Conservation (phyloP, 2,113 vertebrate genomes). For the Rhizomys pruinosus region DNA sequence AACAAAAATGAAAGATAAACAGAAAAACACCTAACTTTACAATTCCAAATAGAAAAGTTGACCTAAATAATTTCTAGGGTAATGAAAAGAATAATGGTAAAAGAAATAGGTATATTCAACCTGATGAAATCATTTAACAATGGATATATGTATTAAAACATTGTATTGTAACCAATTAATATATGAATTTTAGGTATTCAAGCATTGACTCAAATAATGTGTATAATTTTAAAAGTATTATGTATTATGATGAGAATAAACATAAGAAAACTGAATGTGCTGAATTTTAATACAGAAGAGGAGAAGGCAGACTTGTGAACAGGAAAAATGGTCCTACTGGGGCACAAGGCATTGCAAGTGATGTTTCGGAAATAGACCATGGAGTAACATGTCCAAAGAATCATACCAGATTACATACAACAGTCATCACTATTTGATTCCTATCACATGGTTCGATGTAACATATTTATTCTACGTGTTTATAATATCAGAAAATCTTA, state of each 20-base stretch:
- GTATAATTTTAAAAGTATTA: neutral
- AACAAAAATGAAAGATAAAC: too few relatives aligned
- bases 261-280: neutral
- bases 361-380: neutral
- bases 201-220: neutral
- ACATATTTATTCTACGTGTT: neutral
- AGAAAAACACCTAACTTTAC: neutral
- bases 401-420: neutral
- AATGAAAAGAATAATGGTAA: neutral
- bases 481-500: neutral
- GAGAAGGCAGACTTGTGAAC: rapidly evolving
- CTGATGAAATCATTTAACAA: neutral
- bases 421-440: neutral
- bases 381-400: neutral
- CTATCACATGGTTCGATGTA: neutral
- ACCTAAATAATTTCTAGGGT: neutral
- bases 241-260: neutral
- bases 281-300: neutral
- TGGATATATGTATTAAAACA: neutral
- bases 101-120: neutral
- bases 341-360: neutral
- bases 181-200: neutral
- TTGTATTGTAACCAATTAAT: too few relatives aligned
- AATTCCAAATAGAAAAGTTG: neutral
- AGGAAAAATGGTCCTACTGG: rapidly evolving